Percentiles rank a stretch among this genome's conserved stretches.
Conservation (phyloP, 1,140 invertebrate genomes). For the Myzus persicae region DNA sequence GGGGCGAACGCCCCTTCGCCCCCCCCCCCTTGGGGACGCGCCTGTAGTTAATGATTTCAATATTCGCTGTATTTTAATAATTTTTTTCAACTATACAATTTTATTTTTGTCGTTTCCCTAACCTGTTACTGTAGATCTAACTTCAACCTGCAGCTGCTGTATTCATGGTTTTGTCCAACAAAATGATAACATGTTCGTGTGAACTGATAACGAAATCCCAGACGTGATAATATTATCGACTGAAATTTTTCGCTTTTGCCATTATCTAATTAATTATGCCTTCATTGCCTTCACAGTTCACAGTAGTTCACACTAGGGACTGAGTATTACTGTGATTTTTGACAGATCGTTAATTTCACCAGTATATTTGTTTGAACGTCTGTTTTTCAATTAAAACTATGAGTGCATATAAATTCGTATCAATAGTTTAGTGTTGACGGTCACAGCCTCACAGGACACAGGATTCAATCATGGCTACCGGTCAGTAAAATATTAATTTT, state of each 20-base stretch:
- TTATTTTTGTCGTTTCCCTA: too few species aligned
- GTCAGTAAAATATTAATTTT: background rate
- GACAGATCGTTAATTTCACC: background rate
- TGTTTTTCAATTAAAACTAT: background rate
- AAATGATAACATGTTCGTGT: background rate
- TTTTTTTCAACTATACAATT: too few species aligned
- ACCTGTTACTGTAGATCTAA: too few species aligned
- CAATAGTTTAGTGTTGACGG: background rate
- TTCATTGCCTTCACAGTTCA: background rate
- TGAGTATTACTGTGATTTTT: background rate
- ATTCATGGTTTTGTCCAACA: too few species aligned
- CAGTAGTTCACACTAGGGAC: background rate
- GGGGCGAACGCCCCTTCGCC: too few species aligned
- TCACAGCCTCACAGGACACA: background rate
- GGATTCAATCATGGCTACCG: slow-evolving; percentile 11
- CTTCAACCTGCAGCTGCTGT: too few species aligned
- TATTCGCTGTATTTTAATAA: too few species aligned
- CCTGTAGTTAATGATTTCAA: too few species aligned
- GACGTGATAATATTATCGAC: slow-evolving; percentile 18
- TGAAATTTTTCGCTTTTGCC: background rate
- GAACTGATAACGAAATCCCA: background rate
- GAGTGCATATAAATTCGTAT: background rate
- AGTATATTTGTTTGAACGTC: background rate
- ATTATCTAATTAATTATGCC: background rate
- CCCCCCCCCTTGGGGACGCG: too few species aligned